These are phyloP conservation scores for Isurus oxyrinchus DNA, from an alignment of 2,113 vertebrate species.

Conservation along the genomic window DNA sequence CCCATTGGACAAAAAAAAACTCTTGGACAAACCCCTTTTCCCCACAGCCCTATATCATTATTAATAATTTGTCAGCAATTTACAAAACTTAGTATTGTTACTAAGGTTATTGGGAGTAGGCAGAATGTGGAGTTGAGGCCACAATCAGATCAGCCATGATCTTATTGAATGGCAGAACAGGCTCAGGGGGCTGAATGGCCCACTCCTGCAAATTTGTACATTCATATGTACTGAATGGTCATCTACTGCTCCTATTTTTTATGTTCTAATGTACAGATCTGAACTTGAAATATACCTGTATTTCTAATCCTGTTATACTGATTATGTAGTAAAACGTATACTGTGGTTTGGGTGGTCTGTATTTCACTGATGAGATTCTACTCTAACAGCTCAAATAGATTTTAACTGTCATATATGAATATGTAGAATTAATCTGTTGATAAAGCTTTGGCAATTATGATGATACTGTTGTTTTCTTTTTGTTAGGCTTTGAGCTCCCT, in stretches of 20 bases:
- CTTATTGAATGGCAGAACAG: no score
- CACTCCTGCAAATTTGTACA: no score
- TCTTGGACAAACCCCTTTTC: not conserved
- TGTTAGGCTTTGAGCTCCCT: slow-evolving; percentile 79
- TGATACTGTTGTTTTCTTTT: slow-evolving; percentile 38
- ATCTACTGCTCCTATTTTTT: not conserved
- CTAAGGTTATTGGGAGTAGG: no score
- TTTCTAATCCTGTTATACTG: not conserved
- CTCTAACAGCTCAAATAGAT: not conserved
- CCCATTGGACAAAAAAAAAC: not conserved
- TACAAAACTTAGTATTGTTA: not conserved
- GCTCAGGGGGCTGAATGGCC: no score
- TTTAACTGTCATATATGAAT: not conserved
- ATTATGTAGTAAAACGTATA: not conserved
- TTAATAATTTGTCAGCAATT: not conserved
- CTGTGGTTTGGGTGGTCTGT: not conserved
- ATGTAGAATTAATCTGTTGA: not conserved
- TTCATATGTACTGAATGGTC: no score
- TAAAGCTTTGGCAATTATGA: not conserved
- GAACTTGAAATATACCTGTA: not conserved
- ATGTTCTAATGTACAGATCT: not conserved
- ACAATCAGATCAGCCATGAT: no score
- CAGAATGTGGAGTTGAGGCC: no score
- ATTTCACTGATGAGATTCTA: not conserved
- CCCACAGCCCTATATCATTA: not conserved